Conservation (phyloP, 2,888 invertebrate genomes). For the Halocaridina rubra region DNA sequence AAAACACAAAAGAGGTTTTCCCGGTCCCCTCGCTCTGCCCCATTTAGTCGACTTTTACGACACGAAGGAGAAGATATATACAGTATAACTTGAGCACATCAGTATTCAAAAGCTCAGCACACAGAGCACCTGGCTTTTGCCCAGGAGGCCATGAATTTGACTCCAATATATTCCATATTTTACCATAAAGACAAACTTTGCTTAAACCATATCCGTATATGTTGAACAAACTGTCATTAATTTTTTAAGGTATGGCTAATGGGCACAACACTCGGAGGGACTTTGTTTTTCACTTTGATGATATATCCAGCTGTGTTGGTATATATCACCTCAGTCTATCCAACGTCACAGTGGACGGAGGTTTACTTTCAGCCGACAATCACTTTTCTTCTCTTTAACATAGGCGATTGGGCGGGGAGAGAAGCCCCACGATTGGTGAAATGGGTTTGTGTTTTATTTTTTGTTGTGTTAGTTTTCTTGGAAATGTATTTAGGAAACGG, state of each 20-base stretch:
- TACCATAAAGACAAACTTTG: neutral
- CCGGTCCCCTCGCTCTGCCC: no score
- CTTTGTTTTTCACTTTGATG: constrained; percentile 83
- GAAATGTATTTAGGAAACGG: no score
- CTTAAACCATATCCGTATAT: no score
- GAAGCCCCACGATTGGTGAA: constrained; percentile 37
- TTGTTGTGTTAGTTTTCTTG: no score
- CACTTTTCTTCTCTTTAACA: constrained; percentile 89
- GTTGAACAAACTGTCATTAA: neutral
- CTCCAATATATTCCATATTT: neutral
- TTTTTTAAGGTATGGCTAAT: constrained; percentile 80
- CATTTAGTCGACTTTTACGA: no score
- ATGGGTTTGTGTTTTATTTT: constrained; percentile 56
- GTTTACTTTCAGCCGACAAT: constrained; percentile 88
- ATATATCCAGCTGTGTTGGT: constrained; percentile 89
- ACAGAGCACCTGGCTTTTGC: neutral
- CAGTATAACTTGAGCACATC: neutral
- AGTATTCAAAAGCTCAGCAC: neutral
- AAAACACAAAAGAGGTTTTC: no score
- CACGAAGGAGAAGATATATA: no score
- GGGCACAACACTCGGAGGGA: constrained; percentile 79
- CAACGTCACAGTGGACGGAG: constrained; percentile 65
- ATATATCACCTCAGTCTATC: constrained; percentile 72
- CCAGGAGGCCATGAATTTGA: no score
- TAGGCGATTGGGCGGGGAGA: constrained; percentile 75